Evolutionary conservation across 30 jellyfish, hydroid and myxozoan species (phyloP).

Genomic region (Hydractinia echinata): DNA sequence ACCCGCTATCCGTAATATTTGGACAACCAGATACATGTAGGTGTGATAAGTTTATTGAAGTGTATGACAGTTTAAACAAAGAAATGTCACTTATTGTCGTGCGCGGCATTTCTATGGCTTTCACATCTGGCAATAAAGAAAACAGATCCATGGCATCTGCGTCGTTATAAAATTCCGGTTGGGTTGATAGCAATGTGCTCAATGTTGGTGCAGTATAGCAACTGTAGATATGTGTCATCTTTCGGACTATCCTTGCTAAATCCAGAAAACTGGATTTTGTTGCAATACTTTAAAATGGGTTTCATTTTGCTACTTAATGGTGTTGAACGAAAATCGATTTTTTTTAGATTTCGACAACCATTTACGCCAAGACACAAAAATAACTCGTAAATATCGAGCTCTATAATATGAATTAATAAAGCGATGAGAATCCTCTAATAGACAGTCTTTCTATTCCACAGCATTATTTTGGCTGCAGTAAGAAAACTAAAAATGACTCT

Average conservation of each 20-base stretch:
- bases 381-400: background rate
- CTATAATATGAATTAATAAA: background rate
- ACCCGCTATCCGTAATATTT: constrained; percentile 6
- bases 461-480: no score
- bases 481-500: no score
- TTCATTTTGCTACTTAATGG: background rate
- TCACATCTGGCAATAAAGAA: background rate
- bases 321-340: constrained; percentile 14
- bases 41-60: background rate
- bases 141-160: background rate
- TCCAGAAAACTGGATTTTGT: background rate
- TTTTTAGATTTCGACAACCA: constrained; percentile 12
- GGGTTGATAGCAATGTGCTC: constrained; percentile 1
- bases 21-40: background rate
- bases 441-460: background rate
- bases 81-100: background rate
- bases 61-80: background rate
- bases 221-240: background rate
- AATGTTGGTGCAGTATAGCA: background rate
- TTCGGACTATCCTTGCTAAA: background rate
- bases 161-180: background rate
- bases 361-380: background rate
- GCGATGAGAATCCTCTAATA: background rate
- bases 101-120: background rate
- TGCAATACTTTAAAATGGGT: background rate